Evolutionary conservation across 2,113 vertebrate species (phyloP).

Genomic region (Phainopepla nitens): DNA sequence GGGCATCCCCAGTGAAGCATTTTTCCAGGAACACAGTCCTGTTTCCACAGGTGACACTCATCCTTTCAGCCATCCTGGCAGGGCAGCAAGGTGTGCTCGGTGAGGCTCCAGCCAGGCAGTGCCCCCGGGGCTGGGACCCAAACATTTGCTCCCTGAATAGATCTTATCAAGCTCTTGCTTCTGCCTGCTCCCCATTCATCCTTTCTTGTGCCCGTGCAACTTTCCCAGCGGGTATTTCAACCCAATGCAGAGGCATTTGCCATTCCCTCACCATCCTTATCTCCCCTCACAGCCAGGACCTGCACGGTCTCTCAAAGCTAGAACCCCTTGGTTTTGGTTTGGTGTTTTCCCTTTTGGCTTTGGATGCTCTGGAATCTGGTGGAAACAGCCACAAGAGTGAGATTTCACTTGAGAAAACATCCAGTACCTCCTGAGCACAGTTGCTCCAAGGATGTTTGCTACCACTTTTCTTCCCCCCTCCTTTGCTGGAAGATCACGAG

Average conservation of each 20-base stretch:
- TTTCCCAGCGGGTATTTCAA: not conserved
- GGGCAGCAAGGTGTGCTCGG: not conserved
- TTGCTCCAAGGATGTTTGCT: not conserved
- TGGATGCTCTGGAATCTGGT: not conserved
- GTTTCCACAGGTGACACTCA: not conserved
- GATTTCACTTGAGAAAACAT: not conserved
- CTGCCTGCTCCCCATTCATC: not conserved
- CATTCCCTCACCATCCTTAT: not conserved
- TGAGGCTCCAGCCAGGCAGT: not conserved
- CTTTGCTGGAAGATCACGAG: not conserved
- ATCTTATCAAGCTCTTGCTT: not conserved
- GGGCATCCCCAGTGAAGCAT: not conserved
- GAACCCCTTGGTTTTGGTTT: not conserved
- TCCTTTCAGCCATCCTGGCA: not conserved
- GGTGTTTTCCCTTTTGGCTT: not conserved
- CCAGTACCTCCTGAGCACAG: not conserved
- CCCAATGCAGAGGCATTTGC: accelerated
- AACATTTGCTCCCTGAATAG: not conserved
- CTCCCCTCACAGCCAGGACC: not conserved
- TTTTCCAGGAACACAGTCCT: not conserved
- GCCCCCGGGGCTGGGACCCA: not conserved
- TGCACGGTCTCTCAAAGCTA: not conserved
- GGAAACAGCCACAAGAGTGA: not conserved
- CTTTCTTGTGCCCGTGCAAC: not conserved
- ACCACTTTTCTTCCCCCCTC: not conserved